Conservation (phyloP, 2,797 vertebrate genomes). For the Synaphobranchus kaupii region DNA sequence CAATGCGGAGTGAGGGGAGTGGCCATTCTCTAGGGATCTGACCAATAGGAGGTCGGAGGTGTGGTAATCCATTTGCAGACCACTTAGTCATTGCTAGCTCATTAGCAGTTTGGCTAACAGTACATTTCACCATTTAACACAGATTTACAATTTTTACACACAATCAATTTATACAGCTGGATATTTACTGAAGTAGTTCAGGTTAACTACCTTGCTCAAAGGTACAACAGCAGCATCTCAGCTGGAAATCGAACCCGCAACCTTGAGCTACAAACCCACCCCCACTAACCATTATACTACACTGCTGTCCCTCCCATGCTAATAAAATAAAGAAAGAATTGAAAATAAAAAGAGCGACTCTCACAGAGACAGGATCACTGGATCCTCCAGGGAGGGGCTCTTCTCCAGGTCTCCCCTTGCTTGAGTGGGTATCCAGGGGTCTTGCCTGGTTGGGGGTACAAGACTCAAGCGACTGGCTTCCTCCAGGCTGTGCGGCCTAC, state of each 20-base stretch:
- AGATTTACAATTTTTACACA: neutral
- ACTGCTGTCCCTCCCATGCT: neutral
- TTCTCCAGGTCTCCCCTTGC: constrained; percentile 63
- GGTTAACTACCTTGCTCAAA: neutral
- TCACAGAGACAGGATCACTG: constrained; percentile 89
- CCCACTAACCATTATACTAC: neutral
- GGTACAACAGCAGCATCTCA: neutral
- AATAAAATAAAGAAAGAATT: neutral
- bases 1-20: neutral
- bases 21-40: constrained; percentile 5
- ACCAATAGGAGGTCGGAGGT: neutral
- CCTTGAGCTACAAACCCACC: neutral
- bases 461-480: constrained; percentile 74
- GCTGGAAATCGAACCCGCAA: too few species aligned
- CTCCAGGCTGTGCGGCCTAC: constrained; percentile 67
- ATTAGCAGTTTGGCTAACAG: neutral
- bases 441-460: constrained; percentile 50
- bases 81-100: neutral
- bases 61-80: neutral
- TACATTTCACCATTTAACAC: neutral
- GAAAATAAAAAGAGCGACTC: constrained; percentile 44
- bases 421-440: constrained; percentile 56
- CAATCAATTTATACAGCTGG: neutral
- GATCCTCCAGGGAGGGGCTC: constrained; percentile 79
- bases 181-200: neutral